Conservation (phyloP, 2,888 invertebrate genomes). For the Cerastoderma edule region DNA sequence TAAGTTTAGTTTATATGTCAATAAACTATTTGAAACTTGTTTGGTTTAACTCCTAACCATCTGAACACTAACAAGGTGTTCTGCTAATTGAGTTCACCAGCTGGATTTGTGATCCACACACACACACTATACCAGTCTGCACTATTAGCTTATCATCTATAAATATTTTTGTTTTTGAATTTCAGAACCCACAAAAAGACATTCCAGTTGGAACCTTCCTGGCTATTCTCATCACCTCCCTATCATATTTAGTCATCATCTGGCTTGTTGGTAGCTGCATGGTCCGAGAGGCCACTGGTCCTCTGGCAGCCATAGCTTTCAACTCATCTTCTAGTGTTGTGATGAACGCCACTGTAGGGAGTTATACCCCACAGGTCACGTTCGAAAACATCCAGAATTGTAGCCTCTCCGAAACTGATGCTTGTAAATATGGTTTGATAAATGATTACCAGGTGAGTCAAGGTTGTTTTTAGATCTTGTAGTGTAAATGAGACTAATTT, state of each 20-base stretch:
- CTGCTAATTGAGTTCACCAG: too few species aligned
- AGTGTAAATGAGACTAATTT: too few species aligned
- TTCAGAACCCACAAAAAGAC: constrained; percentile 92
- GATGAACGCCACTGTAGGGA: constrained; percentile 1
- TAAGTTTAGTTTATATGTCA: too few species aligned
- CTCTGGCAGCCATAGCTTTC: constrained; percentile 86
- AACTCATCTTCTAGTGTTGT: constrained; percentile 13
- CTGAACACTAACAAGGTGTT: too few species aligned
- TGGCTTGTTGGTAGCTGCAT: constrained; percentile 91
- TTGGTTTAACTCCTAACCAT: too few species aligned
- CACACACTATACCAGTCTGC: too few species aligned
- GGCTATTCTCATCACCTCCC: constrained; percentile 93
- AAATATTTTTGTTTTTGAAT: constrained; percentile 1
- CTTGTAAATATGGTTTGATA: constrained; percentile 92
- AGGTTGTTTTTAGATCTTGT: too few species aligned
- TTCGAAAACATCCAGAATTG: constrained; percentile 61
- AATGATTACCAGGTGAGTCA: constrained; percentile 92
- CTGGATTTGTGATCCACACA: too few species aligned
- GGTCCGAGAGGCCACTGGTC: constrained; percentile 85
- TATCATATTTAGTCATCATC: constrained; percentile 93
- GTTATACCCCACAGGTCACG: constrained; percentile 15
- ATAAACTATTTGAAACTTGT: too few species aligned
- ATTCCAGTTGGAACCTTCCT: constrained; percentile 97
- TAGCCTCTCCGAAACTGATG: constrained; percentile 53
- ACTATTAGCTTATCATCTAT: too few species aligned